phyloP scores from a whole-genome alignment of 2,113 vertebrate genomes.

The Megaleporinus macrocephalus region DNA sequence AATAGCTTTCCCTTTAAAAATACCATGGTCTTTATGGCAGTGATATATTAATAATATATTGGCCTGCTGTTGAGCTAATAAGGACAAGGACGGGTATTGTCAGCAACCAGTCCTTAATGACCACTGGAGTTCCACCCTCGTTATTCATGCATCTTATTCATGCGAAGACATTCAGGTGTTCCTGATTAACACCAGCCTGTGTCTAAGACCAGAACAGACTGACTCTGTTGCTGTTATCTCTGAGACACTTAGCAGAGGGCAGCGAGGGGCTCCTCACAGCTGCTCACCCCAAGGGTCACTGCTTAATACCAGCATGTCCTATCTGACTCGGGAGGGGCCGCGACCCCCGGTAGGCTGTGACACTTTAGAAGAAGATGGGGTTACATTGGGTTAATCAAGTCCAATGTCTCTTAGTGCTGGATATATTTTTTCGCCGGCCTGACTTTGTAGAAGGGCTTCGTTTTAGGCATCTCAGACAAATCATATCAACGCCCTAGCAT shows the following conservation, averaged over 20 bases:
- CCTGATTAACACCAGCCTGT: neutral
- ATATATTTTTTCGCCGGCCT: conserved; percentile 55
- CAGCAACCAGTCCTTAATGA: neutral
- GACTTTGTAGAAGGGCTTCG: conserved; percentile 40
- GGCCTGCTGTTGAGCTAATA: no score
- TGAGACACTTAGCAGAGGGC: conserved; percentile 25
- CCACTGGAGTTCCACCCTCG: neutral
- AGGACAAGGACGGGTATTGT: no score
- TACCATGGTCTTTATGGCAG: no score
- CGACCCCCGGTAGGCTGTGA: conserved; percentile 50
- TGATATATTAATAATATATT: no score
- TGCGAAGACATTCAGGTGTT: neutral
- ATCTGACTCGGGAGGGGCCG: conserved; percentile 54
- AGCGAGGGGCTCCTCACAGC: conserved; percentile 11
- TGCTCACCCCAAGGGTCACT: conserved; percentile 55
- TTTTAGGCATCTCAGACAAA: neutral
- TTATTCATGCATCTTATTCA: neutral
- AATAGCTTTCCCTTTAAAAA: no score
- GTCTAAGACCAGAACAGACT: conserved; percentile 13
- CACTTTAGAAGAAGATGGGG: conserved; percentile 69
- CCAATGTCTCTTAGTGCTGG: conserved; percentile 61
- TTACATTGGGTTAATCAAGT: conserved; percentile 73
- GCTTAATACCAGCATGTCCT: conserved; percentile 67
- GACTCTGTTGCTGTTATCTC: conserved; percentile 10
- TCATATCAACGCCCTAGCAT: conserved; percentile 16